phyloP scores from a whole-genome alignment of 2,888 invertebrate species.

The Trichogramma evanescens region DNA sequence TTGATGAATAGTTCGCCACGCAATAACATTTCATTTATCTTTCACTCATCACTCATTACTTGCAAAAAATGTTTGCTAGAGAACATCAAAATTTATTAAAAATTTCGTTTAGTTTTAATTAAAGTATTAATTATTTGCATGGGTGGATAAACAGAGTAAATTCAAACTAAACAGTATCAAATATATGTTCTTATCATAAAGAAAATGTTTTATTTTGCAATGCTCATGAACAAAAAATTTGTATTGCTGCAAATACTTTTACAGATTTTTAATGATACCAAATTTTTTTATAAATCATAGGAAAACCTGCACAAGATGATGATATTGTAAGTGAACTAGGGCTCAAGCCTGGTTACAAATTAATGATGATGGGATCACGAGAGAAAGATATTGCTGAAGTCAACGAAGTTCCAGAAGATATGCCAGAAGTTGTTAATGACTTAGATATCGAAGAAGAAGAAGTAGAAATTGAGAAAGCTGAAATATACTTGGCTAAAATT shows the following conservation, averaged over 20 bases:
- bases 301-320: conserved; percentile 77
- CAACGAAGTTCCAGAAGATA: conserved; percentile 69
- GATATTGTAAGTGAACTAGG: conserved; percentile 68
- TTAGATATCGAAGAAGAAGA: conserved; percentile 86
- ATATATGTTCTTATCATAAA: not conserved
- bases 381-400: conserved; percentile 87
- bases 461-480: conserved; percentile 60
- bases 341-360: conserved; percentile 79
- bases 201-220: not conserved
- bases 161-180: not conserved
- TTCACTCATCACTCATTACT: not conserved
- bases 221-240: not conserved
- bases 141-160: not conserved
- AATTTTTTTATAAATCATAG: conserved; percentile 46
- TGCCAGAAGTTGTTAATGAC: conserved; percentile 85
- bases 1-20: no score
- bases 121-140: not conserved
- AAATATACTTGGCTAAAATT: conserved; percentile 71
- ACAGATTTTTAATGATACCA: not conserved
- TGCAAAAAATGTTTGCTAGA: not conserved
- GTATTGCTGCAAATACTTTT: not conserved
- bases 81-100: not conserved
- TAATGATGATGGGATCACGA: conserved; percentile 95
- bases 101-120: not conserved
- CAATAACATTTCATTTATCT: no score